Evolutionary conservation across 2,888 invertebrate species (phyloP), one percentile per base, ranked within the genome.

Genomic region (Hypena proboscidalis): DNA sequence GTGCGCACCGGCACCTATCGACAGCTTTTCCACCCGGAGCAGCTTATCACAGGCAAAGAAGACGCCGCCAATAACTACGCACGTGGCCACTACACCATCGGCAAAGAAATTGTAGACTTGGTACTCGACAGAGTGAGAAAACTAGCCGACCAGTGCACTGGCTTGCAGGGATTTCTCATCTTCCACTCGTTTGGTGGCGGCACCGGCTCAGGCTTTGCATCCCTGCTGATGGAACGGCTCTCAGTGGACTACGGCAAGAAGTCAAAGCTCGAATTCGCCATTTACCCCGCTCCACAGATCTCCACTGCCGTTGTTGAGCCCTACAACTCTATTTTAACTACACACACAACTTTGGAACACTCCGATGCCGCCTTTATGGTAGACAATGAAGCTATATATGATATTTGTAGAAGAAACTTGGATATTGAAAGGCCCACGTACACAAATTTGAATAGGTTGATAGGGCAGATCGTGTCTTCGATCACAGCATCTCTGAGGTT

Each of bases 51-150:
- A 5, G 98, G 98, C 43, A 98, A 98, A 83, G 98, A 98, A 85
- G 98, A 98, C 77, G 98, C 98, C 5, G 98, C 98, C 46, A 98
- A 99, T 85, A 98, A 98, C 87, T 99, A 98, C 74, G 98, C 98
- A 19, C 94, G 98, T 70, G 98, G 98, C 36, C 98, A 98, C 85
- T 99, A 98, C 92, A 98, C 98, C 35, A 97, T 98, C 75, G 98
- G 98, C 65, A 97, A 97, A 80, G 98, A 98, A 86, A 97, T 98
- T 63, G 97, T 98, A 7, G 97, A 97, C 74, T 91, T 97, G 52
- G 97, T 97, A 3, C 90, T 97, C 62, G 97, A 97, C 88, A 92
- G 97, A 41, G 94, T 97, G 58, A 94, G 97, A 51, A 97, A 96
- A 82, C 88, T 96, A 70, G 95, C 95, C 4, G 97, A 98, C 78